Base-by-base conservation (phyloP, 2,113 vertebrate genomes). In the Hemibagrus wyckioides region DNA sequence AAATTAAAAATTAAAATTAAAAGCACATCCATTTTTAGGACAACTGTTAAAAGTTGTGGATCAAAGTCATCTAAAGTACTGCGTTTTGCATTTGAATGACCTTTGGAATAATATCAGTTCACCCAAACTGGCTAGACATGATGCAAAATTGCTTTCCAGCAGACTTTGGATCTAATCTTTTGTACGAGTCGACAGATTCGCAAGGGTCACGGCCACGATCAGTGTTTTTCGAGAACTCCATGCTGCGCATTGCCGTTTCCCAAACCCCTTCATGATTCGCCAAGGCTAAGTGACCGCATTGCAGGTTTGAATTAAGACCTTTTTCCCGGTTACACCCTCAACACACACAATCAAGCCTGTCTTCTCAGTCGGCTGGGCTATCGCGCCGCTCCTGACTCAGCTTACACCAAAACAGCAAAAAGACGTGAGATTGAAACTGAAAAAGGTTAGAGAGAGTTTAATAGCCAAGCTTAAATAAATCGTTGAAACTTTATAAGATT, bases 321-420 rank as follows among this genome's bases (percentile, higher is more conserved):
- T 87, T 85, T 86, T 85, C 84, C 81, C 23, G 57, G 91, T 86
- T 88, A 89, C 91, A 90, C 90, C 91, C 91, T 92, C 36, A 90
- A 91, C 82, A 90, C 65, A 90, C 81, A 90, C 87, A 91, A 82
- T 85, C 84, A 54, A 80, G 83, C 36, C 85, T 82, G 87, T 85
- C 48, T 84, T 88, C 61, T 86, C 41, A 79, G 28, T 63, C 67
- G 10, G 54, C 59, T 19, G 77, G 88, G 82, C 86, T 85, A 91
- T 91, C 89, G 87, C 54, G 57, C 85, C 85, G 82, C 69, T 6
- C 69, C 89, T 91, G 87, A 91, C 87, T 87, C 89, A 92, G 89
- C 91, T 56, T 59, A 41, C 67, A 67, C 17, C 36, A 71, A 80
- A 69, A 69, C 79, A 39, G 44, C 44, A 48, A 48, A 48, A 48